A percentile compares a stretch with the other conserved stretches of the same genome.
Conservation (phyloP, 2,113 vertebrate genomes). For the Aspidoscelis tigris region DNA sequence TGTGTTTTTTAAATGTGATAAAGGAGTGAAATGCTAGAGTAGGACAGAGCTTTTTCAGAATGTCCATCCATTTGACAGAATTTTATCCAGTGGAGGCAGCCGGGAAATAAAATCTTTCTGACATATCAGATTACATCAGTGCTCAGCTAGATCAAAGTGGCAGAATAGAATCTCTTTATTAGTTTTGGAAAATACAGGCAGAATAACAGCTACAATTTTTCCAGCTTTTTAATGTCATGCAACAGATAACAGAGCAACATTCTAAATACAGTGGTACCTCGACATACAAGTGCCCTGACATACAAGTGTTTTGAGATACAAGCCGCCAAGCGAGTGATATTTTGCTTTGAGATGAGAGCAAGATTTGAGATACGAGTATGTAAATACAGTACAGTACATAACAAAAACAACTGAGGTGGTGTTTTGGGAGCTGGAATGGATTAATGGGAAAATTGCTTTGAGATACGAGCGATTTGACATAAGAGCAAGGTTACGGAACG, state of each 20-base stretch:
- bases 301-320: too few species aligned
- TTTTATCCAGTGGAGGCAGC: slow-evolving; percentile 48
- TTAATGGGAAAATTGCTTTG: too few species aligned
- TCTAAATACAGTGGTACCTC: not conserved
- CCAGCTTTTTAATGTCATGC: slow-evolving; percentile 45
- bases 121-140: slow-evolving; percentile 3
- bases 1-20: slow-evolving; percentile 61
- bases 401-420: too few species aligned
- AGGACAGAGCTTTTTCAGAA: slow-evolving; percentile 52
- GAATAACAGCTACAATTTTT: slow-evolving; percentile 46
- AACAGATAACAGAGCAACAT: slow-evolving; percentile 23
- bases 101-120: slow-evolving; percentile 41
- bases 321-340: not conserved
- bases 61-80: slow-evolving; percentile 60
- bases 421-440: too few species aligned
- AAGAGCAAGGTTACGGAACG: too few species aligned
- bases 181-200: slow-evolving; percentile 48
- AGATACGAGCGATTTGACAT: too few species aligned
- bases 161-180: not conserved
- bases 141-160: slow-evolving; percentile 32
- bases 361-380: too few species aligned
- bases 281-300: too few species aligned
- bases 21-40: slow-evolving; percentile 39
- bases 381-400: too few species aligned
- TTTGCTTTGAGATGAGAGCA: not conserved